Base-by-base conservation (phyloP, 1,140 invertebrate species). In the Plodia interpunctella region DNA sequence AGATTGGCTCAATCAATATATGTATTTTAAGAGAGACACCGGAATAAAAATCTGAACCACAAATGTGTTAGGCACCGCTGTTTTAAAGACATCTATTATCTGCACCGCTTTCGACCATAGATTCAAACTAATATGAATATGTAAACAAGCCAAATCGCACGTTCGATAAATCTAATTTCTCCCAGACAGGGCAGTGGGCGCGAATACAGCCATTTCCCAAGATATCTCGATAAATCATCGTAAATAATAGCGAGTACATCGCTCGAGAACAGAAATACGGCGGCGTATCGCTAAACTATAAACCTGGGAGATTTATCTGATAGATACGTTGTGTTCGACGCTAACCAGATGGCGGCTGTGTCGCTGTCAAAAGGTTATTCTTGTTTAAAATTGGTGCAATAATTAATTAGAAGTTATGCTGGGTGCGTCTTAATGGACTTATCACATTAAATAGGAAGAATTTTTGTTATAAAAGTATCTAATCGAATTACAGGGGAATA, bases 191-290 rank as follows among this genome's bases (percentile, higher is more conserved):
- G 2, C 38, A n/a, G 38, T 44, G 38, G 15, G 13, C 38, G 38
- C 5, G 5, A 44, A 44, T 17, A 44, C 15, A 15, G 13, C 15
- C 5, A 44, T n/a, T 44, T 44, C 38, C 13, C 2, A 10, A 44
- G 38, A 44, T 44, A 44, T 44, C 38, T 5, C 38, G 10, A 44
- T 44, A 44, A 44, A 44, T 44, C 38, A 44, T 44, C 5, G 38
- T 44, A 44, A 44, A n/a, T 44, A 44, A 44, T 17, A 44, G 38
- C 38, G 13, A 44, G 38, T 44, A 44, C n/a, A 44, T 44, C 38
- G 38, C 38, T 5, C 38, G 38, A 2, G n/a, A 44, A 44, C 13
- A 44, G 38, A 44, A 10, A 44, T 44, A 44, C 38, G 13, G 8
- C 13, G 2, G 38, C 38, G 32, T 35, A 44, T 44, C 38, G 13